Conservation (phyloP, 2,888 invertebrate genomes). For the Drosophila phalerata region DNA sequence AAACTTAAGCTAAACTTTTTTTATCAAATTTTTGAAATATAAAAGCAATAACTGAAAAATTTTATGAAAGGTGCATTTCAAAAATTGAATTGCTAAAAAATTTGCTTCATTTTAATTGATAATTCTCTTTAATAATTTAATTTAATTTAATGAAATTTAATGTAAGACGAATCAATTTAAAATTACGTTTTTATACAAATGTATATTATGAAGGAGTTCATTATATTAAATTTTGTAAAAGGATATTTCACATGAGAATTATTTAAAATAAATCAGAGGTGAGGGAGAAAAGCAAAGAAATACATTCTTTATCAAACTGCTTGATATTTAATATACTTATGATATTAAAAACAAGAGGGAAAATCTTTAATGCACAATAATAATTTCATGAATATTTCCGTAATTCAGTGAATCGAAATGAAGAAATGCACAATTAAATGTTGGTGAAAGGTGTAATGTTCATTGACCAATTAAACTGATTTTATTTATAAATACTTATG, state of each 20-base stretch:
- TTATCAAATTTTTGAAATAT: no score
- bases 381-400: not conserved
- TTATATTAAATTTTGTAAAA: not conserved
- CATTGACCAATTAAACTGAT: constrained; percentile 17
- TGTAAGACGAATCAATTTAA: no score
- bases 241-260: not conserved
- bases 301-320: not conserved
- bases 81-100: no score
- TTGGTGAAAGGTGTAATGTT: constrained; percentile 11
- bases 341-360: not conserved
- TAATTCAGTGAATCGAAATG: constrained; percentile 19
- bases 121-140: no score
- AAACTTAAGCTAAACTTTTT: no score
- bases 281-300: not conserved
- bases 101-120: no score
- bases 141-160: no score
- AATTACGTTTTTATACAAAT: no score
- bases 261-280: not conserved
- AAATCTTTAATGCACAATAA: not conserved
- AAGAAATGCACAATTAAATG: constrained; percentile 3
- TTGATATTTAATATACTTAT: constrained; percentile 5
- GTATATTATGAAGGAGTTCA: not conserved
- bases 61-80: no score
- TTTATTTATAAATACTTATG: not conserved
- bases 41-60: not conserved